Conservation (phyloP, 2,888 invertebrate genomes). For the Drosophila nr. fundita region DNA sequence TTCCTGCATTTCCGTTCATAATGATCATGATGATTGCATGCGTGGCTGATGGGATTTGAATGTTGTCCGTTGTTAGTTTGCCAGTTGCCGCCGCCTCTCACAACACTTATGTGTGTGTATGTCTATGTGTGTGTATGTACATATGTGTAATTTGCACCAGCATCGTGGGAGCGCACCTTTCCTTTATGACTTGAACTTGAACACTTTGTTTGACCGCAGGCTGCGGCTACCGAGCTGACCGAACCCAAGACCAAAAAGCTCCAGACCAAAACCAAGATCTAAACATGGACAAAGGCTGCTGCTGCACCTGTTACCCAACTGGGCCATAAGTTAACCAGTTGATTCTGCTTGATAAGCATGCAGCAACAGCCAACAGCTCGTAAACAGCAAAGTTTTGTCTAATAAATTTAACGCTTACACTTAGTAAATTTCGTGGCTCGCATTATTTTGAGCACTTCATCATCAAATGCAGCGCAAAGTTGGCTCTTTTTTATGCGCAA, state of each 20-base stretch:
- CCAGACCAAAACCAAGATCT: slow-evolving; percentile 22
- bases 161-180: slow-evolving; percentile 77
- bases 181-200: slow-evolving; percentile 58
- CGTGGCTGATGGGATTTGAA: slow-evolving; percentile 81
- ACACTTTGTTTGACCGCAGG: slow-evolving; percentile 56
- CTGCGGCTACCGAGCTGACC: slow-evolving; percentile 55
- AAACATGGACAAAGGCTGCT: slow-evolving; percentile 45
- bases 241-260: slow-evolving; percentile 8
- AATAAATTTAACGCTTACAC: slow-evolving; percentile 77
- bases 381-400: slow-evolving; percentile 77
- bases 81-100: slow-evolving; percentile 57
- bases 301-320: slow-evolving; percentile 72
- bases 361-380: slow-evolving; percentile 65
- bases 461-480: slow-evolving; percentile 69
- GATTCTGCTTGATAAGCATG: slow-evolving; percentile 69
- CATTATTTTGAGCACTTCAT: slow-evolving; percentile 79
- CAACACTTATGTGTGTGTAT: slow-evolving; percentile 19
- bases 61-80: slow-evolving; percentile 66
- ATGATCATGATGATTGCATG: slow-evolving; percentile 82
- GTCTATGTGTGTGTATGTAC: slow-evolving; percentile 21
- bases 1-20: slow-evolving; percentile 81
- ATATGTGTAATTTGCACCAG: slow-evolving; percentile 66
- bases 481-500: slow-evolving; percentile 79
- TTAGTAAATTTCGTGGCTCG: slow-evolving; percentile 73
- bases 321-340: slow-evolving; percentile 67